Evolutionary conservation across 2,888 invertebrate genomes (phyloP), one percentile per base, ranked within the genome.

Genomic region (Carcina quercana): DNA sequence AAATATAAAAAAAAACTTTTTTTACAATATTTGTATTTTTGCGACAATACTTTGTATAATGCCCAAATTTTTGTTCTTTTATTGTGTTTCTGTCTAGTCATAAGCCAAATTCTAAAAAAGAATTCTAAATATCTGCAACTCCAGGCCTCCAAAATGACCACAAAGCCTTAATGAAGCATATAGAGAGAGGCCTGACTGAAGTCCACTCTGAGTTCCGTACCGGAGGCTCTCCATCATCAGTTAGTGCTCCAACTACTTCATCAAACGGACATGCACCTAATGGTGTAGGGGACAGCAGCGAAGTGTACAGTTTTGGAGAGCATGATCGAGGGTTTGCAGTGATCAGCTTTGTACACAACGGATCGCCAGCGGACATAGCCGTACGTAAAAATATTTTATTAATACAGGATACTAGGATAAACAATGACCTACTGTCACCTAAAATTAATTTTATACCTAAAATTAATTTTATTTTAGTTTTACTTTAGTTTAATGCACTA

Each of bases 71-170:
- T n/a, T n/a, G n/a, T n/a, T n/a, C n/a, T n/a, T n/a, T n/a, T n/a
- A n/a, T n/a, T n/a, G n/a, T n/a, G n/a, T n/a, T n/a, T n/a, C n/a
- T n/a, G n/a, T n/a, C n/a, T n/a, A n/a, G n/a, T n/a, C n/a, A n/a
- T n/a, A n/a, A n/a, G n/a, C n/a, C n/a, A n/a, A n/a, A n/a, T 21
- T 3, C n/a, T n/a, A 21, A 6, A 6, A 21, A 4, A 21, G 3
- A 11, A 12, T 17, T 28, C 5, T 17, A 28, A 3, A n/a, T 15
- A 26, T 28, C 50, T 58, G 7, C n/a, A n/a, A n/a, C n/a, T n/a
- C n/a, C 54, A 94, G 94, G 91, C 63, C 83, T 96, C 12, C 93
- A 92, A 73, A 97, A 96, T 78, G 97, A 98, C 70, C 91, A 94
- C 59, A 94, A 92, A 65, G 86, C 79, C 1, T 37, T 97, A 17